Percentiles rank a stretch among this genome's conserved stretches.
phyloP scores from a whole-genome alignment of 1,140 invertebrate species.

The Brachionus koreanus region DNA sequence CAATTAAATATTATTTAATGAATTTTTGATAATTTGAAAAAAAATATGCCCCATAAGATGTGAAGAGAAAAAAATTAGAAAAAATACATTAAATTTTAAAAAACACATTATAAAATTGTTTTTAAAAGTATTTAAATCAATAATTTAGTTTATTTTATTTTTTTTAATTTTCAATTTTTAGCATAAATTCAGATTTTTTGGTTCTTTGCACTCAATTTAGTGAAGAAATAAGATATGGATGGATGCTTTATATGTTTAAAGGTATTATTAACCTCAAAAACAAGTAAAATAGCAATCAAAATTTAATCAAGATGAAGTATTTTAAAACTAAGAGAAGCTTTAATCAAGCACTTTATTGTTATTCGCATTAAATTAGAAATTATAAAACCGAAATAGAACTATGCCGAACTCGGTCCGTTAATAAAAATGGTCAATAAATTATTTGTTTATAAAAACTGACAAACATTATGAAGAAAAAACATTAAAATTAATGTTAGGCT shows the following conservation, averaged over 20 bases:
- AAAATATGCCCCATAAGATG: too few species aligned
- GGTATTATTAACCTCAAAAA: constrained; percentile 28
- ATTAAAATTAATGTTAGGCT: not conserved
- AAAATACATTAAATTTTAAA: too few species aligned
- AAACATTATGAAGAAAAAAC: not conserved
- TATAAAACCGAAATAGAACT: not conserved
- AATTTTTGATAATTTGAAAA: too few species aligned
- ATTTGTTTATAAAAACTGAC: not conserved
- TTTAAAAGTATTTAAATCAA: too few species aligned
- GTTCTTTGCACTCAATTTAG: not conserved
- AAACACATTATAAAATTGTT: too few species aligned
- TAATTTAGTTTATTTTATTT: not conserved
- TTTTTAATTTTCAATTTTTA: not conserved
- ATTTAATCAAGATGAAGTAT: constrained; percentile 24
- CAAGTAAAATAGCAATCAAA: constrained; percentile 10
- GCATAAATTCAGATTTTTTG: not conserved
- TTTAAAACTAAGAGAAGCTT: not conserved
- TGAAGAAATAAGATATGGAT: not conserved
- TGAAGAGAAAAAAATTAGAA: too few species aligned
- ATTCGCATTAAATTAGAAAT: not conserved
- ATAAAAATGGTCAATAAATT: not conserved
- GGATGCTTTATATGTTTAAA: not conserved
- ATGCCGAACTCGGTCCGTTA: not conserved
- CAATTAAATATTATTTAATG: too few species aligned
- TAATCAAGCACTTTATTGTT: not conserved